Base-by-base conservation (phyloP, 1,140 invertebrate genomes). In the Dinothrombium tinctorium region DNA sequence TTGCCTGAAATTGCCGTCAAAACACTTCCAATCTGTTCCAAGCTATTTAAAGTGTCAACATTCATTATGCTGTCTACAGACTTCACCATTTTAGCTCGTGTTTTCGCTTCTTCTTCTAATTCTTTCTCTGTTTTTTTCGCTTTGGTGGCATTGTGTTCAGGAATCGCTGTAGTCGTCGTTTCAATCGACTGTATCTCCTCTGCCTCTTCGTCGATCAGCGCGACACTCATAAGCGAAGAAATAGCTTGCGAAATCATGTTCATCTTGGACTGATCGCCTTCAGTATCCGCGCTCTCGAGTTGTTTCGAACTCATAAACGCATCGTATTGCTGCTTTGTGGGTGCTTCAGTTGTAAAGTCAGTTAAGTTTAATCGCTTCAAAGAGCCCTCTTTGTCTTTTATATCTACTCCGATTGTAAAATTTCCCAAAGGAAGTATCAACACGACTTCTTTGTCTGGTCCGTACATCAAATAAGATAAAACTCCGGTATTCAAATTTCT, bases 351-450 rank as follows among this genome's bases (percentile, higher is more conserved):
- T 28, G 42, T 42, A 25, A 51, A 29, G 14, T 47, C 45, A 17
- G 51, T 51, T 14, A 53, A 49, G 25, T 53, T 49, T 2, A 51
- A 25, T 35, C 49, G 37, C 9, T 49, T 49, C 9, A 52, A 35
- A 8, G 51, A 49, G 19, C 51, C 51, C 41, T 53, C 51, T 42
- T 53, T 53, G 31, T 53, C 51, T 41, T 50, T 49, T 15, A 53
- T 53, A 41, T 53, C 51, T 12, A 47, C 51, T n/a, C 51, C 51
- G 22, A 53, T 33, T 21, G 47, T 42, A 33, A 51, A 53, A 2
- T 49, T 28, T 4, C 51, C 51, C 41, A 50, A 51, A 6, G 51
- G 51, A n/a, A 53, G 28, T 2, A 53, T 45, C 11, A 53, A 23
- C 11, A 33, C 17, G 8, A 46, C 48, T 37, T 44, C 39, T 11